Base-by-base conservation (phyloP, 2,113 vertebrate genomes). In the human region DNA sequence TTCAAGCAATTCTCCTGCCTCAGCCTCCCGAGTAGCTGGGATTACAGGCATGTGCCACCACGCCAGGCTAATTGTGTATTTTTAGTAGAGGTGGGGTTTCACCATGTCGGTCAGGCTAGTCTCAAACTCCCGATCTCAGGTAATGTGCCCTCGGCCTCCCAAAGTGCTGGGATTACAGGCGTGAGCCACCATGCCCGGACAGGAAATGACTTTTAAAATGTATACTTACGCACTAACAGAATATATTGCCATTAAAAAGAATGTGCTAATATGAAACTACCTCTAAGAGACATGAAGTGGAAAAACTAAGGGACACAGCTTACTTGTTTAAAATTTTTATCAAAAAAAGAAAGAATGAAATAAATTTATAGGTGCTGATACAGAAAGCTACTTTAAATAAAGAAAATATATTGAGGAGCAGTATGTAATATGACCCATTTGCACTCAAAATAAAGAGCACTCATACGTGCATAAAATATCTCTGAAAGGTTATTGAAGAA, bases 261-360 rank as follows among this genome's bases (percentile, higher is more conserved):
- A 43, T n/a, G 30, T 66, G 52, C 59, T 88, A 25, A 90, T 81
- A 52, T 38, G 80, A 96, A 96, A 96, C 25, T 73, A 82, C 48
- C 45, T 64, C 20, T 22, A 96, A 96, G 76, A 92, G 18, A 27
- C 23, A 89, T 38, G 90, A 70, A 85, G 35, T 79, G 18, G 43
- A 84, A 92, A 85, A 27, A 45, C 13, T 50, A 93, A 83, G 25
- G 8, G 22, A 66, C 11, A 83, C 30, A 6, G 20, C 48, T 89
- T 96, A 85, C 5, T 75, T 92, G 30, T 76, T 10, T 30, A 95
- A 88, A 78, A 16, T 52, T 76, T 61, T 59, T 87, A 88, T 75
- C 43, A 30, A 3, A 55, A 82, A 90, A 68, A 75, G 64, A 80
- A 75, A 72, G 9, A 61, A 94, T 57, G 17, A 84, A 88, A 90